Percentiles rank a stretch among this genome's conserved stretches.
Evolutionary conservation across 2,797 vertebrate species (phyloP).

Genomic region (Poliocrania exsul): DNA sequence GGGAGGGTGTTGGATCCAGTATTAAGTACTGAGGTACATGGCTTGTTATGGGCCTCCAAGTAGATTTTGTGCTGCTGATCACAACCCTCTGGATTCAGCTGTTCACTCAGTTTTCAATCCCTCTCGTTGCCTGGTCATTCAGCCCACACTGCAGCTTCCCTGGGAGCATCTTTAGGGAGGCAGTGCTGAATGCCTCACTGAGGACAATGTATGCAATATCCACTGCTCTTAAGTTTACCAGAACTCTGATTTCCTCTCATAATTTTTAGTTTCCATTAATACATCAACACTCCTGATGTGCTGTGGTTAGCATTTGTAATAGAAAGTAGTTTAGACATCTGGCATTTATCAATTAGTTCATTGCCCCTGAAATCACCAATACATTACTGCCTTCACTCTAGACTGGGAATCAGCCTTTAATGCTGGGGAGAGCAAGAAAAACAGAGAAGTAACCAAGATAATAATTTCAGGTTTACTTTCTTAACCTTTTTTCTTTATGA

Average conservation of each 20-base stretch:
- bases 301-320: neutral
- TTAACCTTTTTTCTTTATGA: neutral
- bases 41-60: neutral
- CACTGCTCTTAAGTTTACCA: neutral
- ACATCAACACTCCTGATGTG: neutral
- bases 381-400: neutral
- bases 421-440: neutral
- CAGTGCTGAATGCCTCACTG: neutral
- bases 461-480: neutral
- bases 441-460: neutral
- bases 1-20: neutral
- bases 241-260: neutral
- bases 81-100: neutral
- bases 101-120: neutral
- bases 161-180: neutral
- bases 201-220: neutral
- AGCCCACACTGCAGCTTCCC: neutral
- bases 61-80: neutral
- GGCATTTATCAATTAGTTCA: neutral
- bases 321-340: neutral
- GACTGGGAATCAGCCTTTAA: neutral
- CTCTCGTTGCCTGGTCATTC: neutral
- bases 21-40: neutral
- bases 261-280: neutral
- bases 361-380: neutral